These are phyloP conservation scores for Hippoglossus hippoglossus DNA, from an alignment of 2,797 vertebrate genomes.

Conservation along the genomic window DNA sequence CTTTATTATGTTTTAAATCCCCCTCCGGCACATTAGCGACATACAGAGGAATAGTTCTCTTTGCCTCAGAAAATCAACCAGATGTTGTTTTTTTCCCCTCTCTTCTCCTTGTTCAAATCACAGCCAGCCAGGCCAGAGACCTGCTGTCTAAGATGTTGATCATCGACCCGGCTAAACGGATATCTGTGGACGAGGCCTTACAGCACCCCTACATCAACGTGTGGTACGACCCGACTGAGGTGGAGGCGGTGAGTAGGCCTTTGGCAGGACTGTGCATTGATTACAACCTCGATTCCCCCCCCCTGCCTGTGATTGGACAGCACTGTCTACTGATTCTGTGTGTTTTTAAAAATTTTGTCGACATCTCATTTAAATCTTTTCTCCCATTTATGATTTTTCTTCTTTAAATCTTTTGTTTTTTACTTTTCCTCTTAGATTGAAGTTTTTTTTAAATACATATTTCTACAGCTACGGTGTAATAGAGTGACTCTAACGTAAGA, in stretches of 20 bases:
- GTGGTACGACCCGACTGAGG: conserved; percentile 98
- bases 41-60: not conserved
- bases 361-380: conserved; percentile 62
- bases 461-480: conserved; percentile 18
- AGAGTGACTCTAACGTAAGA: conserved; percentile 26
- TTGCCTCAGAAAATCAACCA: conserved; percentile 15
- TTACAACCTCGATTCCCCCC: not conserved
- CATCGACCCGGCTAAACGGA: conserved; percentile 96
- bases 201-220: conserved; percentile 99
- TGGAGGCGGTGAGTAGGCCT: conserved; percentile 93
- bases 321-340: conserved; percentile 26
- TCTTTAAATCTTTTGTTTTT: conserved; percentile 32
- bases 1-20: conserved; percentile 13
- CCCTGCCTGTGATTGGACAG: conserved; percentile 36
- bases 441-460: conserved; percentile 1
- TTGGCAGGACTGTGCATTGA: conserved; percentile 14
- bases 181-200: conserved; percentile 98
- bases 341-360: conserved; percentile 31
- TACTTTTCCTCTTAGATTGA: not conserved
- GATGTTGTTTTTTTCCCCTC: conserved; percentile 16
- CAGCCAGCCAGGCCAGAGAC: conserved; percentile 99
- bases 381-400: conserved; percentile 12
- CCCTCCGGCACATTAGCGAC: not conserved
- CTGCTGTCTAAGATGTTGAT: conserved; percentile 99
- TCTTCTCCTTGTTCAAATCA: conserved; percentile 54